Conservation (phyloP, 2,113 vertebrate genomes). For the Cinclus mexicanus region DNA sequence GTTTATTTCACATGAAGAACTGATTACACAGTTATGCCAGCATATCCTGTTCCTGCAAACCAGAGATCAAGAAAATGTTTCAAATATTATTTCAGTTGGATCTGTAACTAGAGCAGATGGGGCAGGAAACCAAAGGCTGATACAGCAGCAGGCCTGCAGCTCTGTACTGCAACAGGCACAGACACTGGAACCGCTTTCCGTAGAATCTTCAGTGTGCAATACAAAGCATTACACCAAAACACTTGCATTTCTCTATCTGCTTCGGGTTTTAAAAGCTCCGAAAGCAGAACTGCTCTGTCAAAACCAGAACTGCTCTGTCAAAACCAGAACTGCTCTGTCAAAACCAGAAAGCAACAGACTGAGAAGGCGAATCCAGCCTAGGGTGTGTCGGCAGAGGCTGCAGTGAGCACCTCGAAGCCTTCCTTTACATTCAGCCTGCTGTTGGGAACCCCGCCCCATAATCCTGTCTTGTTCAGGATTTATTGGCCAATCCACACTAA, state of each 20-base stretch:
- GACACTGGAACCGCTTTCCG: neutral
- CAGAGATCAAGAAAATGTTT: constrained; percentile 19
- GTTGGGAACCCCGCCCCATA: neutral
- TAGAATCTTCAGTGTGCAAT: fast-evolving
- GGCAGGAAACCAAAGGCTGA: neutral
- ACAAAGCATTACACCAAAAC: neutral
- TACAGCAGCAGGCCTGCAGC: neutral
- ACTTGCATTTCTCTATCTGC: neutral
- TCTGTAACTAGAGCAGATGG: neutral
- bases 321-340: neutral
- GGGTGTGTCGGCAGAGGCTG: neutral
- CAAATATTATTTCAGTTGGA: constrained; percentile 22
- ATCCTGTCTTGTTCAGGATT: fast-evolving
- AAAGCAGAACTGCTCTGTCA: constrained; percentile 19
- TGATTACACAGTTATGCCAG: constrained; percentile 34
- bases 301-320: neutral
- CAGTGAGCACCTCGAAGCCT: neutral
- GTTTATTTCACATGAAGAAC: constrained; percentile 22
- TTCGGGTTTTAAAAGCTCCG: neutral
- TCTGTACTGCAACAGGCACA: neutral
- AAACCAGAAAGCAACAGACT: neutral
- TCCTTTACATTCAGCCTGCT: neutral
- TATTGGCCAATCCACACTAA: neutral
- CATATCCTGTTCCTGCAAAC: constrained; percentile 45
- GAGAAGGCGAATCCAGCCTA: neutral